Evolutionary conservation across 2,888 invertebrate genomes (phyloP), one percentile per base, ranked within the genome.

Genomic region (Dryobotodes eremita): DNA sequence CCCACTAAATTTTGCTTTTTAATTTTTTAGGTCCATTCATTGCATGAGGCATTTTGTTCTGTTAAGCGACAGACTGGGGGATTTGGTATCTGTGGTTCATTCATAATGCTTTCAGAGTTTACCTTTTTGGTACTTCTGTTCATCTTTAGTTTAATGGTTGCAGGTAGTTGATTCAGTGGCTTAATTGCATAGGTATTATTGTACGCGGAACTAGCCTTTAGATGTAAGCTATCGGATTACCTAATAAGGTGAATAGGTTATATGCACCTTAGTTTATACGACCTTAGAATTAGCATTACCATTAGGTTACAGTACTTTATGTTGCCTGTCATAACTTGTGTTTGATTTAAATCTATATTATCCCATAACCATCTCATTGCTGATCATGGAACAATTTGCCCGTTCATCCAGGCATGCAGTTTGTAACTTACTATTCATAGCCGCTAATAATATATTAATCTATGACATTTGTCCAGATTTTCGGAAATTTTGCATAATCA

Each of bases 171-270:
- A 81, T 73, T 86, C 71, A 78, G 65, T 66, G 36, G 46, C 57
- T 79, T 82, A 75, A 82, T 86, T 84, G 77, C 64, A 80, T 53
- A 59, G 42, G 57, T 68, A 74, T 71, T 76, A 85, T 68, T 75
- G 71, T 53, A 82, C 48, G 31, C 79, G 79, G 86, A 85, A 82
- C 57, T 76, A 55, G 61, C 57, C 71, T 79, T 55, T 73, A 71
- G 20, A 78, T 75, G 64, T 42, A 50, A 68, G 53, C 15, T 66
- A 48, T 68, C n/a, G 15, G 42, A 26, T 82, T 73, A 75, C 85
- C 66, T 71, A 74, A 68, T 75, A 75, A 55, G 70, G 85, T 64
- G 75, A 75, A 77, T 65, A 75, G 74, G 75, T 73, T 50, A 59
- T 77, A 42, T 70, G n/a, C 50, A 66, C 65, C n/a, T 59, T 26